Evolutionary conservation across 2,113 vertebrate genomes (phyloP).

Genomic region (Brachionichthys hirsutus): DNA sequence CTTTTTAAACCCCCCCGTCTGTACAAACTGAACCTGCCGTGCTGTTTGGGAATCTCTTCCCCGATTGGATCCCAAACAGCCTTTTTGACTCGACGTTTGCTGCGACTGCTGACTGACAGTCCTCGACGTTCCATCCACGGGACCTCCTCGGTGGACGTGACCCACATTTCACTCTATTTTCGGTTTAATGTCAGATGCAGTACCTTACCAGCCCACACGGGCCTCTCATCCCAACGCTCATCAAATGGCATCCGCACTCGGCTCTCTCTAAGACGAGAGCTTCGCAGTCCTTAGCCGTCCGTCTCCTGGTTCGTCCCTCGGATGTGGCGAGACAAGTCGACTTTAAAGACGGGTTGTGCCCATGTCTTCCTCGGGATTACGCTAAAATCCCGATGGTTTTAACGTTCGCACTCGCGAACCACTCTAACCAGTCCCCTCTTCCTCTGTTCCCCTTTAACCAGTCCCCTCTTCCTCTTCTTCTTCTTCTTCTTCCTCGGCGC

Average conservation of each 20-base stretch:
- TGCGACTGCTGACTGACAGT: constrained; percentile 57
- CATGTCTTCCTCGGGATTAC: constrained; percentile 67
- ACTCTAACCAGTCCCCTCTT: too few relatives aligned
- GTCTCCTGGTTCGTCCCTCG: constrained; percentile 49
- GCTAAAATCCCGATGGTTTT: constrained; percentile 69
- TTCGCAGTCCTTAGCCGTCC: constrained; percentile 34
- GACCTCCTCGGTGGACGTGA: constrained; percentile 67
- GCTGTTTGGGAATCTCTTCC: neutral
- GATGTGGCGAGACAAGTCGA: constrained; percentile 47
- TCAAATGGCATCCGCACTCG: constrained; percentile 39
- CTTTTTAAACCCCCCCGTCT: neutral
- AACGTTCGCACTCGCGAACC: constrained; percentile 70
- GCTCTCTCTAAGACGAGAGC: constrained; percentile 23
- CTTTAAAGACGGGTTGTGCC: constrained; percentile 64
- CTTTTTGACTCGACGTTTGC: constrained; percentile 32
- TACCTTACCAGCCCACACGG: constrained; percentile 45
- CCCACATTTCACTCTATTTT: constrained; percentile 72
- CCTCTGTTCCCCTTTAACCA: too few relatives aligned
- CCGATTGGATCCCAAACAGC: constrained; percentile 44
- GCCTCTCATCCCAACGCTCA: constrained; percentile 36
- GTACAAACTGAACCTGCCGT: neutral
- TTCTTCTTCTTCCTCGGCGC: too few relatives aligned
- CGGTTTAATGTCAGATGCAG: constrained; percentile 58
- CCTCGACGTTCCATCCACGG: constrained; percentile 52
- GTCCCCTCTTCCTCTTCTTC: too few relatives aligned